These are phyloP conservation scores for Hormaphis cornu DNA, from an alignment of 1,140 invertebrate species.

Conservation along the genomic window DNA sequence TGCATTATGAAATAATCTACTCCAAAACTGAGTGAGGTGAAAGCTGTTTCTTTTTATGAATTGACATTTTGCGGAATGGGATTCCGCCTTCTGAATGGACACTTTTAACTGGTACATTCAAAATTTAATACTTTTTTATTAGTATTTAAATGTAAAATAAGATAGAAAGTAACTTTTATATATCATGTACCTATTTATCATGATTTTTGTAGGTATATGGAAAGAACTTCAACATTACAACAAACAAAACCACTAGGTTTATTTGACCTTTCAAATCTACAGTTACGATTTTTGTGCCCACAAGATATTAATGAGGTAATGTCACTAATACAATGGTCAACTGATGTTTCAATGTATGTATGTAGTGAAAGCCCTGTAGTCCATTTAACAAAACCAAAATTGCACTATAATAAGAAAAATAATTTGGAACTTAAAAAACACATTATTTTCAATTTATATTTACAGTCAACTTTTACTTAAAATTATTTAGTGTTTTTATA, in stretches of 20 bases:
- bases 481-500: too few relatives aligned
- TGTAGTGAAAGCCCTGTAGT: too few relatives aligned
- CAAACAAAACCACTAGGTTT: constrained; percentile 44
- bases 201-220: constrained; percentile 33
- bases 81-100: constrained; percentile 35
- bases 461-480: too few relatives aligned
- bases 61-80: neutral
- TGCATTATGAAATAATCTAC: neutral
- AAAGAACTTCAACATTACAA: constrained; percentile 31
- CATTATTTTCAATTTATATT: too few relatives aligned
- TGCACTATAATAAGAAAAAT: too few relatives aligned
- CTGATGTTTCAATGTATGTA: too few relatives aligned
- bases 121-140: neutral
- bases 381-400: too few relatives aligned
- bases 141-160: constrained; percentile 36
- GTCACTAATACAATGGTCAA: too few relatives aligned
- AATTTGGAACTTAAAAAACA: too few relatives aligned
- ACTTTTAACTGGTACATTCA: constrained; percentile 32
- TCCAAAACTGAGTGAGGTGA: neutral
- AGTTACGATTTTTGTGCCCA: constrained; percentile 78
- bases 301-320: constrained; percentile 74
- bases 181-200: constrained; percentile 27
- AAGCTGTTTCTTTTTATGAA: neutral
- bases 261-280: constrained; percentile 61
- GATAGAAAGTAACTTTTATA: neutral